Evolutionary conservation across 2,113 vertebrate genomes (phyloP), one percentile per base, ranked within the genome.

Genomic region (Melanotaenia duboulayi): DNA sequence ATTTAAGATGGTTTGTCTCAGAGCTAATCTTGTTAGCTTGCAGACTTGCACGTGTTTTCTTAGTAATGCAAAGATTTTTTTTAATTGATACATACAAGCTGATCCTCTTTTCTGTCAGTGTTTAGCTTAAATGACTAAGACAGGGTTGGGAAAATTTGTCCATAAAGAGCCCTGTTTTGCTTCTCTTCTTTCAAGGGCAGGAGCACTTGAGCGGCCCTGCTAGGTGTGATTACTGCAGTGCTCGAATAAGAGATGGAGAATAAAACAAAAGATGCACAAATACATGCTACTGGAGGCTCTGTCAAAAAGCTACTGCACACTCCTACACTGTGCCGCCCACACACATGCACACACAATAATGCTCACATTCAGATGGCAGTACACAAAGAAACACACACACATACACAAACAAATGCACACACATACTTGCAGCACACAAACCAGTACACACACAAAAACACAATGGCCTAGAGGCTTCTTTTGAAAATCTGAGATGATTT

Each of bases 251-350:
- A 84, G 87, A 80, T 65, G 82, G 71, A 74, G 79, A 89, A 74
- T 77, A 86, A 87, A 90, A 91, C 86, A 90, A 91, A 91, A 87
- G 87, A 90, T 80, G 80, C 85, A 79, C 86, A 87, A 91, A 92
- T 85, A 88, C 78, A 79, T 51, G 71, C 84, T 79, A 90, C 89
- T 91, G 87, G 88, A 92, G 88, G 91, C 89, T 82, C 88, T 90
- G 88, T 91, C 86, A 82, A 90, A 87, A 91, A 92, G 89, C 88
- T 85, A 87, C 73, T 44, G 88, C 78, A 80, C 78, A 87, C 91
- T 84, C 91, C 91, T 84, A 91, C 91, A 84, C 91, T 74, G 22
- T 66, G 51, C 87, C 75, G 79, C 85, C 88, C 85, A 90, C 89
- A 72, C 82, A 75, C 65, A 35, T 52, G 49, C 71, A 74, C 65